A percentile compares a stretch with the other conserved stretches of the same genome.
These are phyloP conservation scores for Cebus imitator DNA, from an alignment of 2,113 vertebrate genomes.

Conservation along the genomic window DNA sequence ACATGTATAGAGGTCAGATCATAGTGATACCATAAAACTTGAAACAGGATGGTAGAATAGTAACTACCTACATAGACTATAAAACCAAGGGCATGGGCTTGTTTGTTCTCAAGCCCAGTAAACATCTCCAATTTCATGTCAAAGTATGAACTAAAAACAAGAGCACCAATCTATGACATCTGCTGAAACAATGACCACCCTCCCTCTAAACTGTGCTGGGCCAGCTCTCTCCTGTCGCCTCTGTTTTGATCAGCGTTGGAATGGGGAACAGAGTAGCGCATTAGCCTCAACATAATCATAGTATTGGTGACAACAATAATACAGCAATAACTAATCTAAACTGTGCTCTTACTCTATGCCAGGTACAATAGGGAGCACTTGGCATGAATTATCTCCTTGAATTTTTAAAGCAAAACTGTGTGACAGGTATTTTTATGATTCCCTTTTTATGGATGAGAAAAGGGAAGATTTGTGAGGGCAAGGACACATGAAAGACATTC, in stretches of 20 bases:
- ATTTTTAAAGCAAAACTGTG: neutral
- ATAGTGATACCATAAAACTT: neutral
- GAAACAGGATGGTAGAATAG: neutral
- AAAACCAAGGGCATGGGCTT: neutral
- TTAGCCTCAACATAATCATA: neutral
- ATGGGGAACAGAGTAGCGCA: neutral
- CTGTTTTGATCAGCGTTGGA: neutral
- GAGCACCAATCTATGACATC: neutral
- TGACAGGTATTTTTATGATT: neutral
- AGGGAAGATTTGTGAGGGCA: neutral
- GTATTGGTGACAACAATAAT: neutral
- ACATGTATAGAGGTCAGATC: neutral
- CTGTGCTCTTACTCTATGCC: neutral
- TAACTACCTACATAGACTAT: neutral
- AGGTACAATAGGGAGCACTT: neutral
- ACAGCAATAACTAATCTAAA: neutral
- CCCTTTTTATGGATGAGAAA: neutral
- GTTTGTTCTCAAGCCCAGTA: neutral
- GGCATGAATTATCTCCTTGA: neutral
- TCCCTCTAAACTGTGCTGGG: too few relatives aligned
- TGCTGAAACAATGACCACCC: rapidly evolving
- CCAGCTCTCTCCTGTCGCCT: neutral
- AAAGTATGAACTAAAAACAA: neutral
- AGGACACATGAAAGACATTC: neutral
- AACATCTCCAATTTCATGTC: neutral